Evolutionary conservation across 2,797 vertebrate species (phyloP).

Genomic region (Manis crassicaudata): DNA sequence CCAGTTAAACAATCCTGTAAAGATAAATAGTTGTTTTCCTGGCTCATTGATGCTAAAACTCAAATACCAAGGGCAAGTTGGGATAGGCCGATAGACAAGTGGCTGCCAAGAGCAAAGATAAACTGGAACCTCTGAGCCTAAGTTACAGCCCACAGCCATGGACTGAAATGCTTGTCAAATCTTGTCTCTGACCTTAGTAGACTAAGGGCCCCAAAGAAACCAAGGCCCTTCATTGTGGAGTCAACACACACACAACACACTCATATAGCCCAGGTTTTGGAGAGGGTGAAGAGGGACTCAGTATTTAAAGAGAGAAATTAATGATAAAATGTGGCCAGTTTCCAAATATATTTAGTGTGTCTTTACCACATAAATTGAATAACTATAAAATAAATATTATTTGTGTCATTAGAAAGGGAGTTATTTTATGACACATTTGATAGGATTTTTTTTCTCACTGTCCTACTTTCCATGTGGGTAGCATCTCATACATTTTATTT

Average conservation of each 20-base stretch:
- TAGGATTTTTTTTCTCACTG: background rate
- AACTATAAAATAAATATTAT: background rate
- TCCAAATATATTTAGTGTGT: background rate
- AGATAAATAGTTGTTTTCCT: background rate
- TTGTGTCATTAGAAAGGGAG: background rate
- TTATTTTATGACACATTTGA: background rate
- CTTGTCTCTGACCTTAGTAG: background rate
- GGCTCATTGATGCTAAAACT: background rate
- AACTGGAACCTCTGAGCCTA: background rate
- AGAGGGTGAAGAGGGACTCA: background rate
- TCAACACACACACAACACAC: background rate
- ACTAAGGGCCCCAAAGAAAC: rapidly evolving
- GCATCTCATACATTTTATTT: background rate
- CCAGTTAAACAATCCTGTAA: background rate
- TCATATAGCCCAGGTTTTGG: background rate
- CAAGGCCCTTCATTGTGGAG: background rate
- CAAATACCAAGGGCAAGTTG: background rate
- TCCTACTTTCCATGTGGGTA: background rate
- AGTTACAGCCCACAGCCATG: background rate
- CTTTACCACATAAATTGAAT: background rate
- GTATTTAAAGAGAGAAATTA: background rate
- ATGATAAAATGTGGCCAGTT: background rate
- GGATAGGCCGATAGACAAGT: background rate
- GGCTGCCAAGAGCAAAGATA: background rate
- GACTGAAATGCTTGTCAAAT: background rate